Evolutionary conservation across 1,140 invertebrate genomes (phyloP).

Genomic region (Papilio helenus): DNA sequence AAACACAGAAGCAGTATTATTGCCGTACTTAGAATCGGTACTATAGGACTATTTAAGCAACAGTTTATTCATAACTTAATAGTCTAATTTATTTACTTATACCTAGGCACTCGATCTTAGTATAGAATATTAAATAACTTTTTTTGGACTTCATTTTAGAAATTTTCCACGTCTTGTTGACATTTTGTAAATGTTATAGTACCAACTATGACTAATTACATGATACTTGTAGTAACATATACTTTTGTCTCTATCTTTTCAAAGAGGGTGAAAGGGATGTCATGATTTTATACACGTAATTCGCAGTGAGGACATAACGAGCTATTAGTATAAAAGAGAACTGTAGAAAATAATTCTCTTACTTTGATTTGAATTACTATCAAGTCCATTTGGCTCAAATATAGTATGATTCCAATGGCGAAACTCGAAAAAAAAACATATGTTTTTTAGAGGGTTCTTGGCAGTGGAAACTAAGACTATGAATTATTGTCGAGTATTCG

Average conservation of each 20-base stretch:
- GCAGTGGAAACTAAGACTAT: too few species aligned
- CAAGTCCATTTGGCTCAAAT: background rate
- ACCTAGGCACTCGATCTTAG: background rate
- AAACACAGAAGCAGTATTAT: too few species aligned
- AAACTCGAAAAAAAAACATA: too few species aligned
- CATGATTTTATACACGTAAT: too few species aligned
- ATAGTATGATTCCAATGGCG: background rate
- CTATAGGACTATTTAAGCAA: too few species aligned
- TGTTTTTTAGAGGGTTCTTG: too few species aligned
- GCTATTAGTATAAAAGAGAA: background rate
- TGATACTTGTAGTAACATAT: background rate
- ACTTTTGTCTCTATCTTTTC: background rate
- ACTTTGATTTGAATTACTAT: background rate
- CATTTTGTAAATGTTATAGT: conserved; percentile 18
- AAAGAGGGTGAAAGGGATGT: too few species aligned
- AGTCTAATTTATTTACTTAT: too few species aligned
- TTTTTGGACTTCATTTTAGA: background rate
- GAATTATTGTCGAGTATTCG: too few species aligned
- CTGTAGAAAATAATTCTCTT: background rate
- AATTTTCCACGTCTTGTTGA: background rate
- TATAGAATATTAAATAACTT: background rate
- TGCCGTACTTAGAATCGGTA: too few species aligned
- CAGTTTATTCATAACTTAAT: too few species aligned
- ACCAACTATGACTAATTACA: background rate
- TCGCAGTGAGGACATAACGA: background rate